Evolutionary conservation across 2,113 vertebrate species (phyloP).

Genomic region (Paramormyrops kingsleyae): DNA sequence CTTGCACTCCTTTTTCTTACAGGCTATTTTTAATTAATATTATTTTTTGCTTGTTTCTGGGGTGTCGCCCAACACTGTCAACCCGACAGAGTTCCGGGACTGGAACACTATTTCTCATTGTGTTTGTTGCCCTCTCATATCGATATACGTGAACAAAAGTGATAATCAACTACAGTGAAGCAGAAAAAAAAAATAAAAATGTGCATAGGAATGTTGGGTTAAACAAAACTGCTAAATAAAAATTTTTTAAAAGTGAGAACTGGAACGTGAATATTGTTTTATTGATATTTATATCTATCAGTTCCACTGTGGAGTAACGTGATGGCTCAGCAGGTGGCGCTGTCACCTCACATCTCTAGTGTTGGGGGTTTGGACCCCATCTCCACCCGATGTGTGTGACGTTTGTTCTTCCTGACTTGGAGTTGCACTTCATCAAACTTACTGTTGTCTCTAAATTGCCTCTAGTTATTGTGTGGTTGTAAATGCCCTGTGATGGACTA

Average conservation of each 20-base stretch:
- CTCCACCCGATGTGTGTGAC: not conserved
- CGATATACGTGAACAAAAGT: not conserved
- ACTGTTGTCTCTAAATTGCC: not conserved
- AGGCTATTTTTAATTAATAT: not conserved
- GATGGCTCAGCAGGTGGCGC: not conserved
- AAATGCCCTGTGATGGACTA: not conserved
- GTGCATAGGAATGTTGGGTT: not conserved
- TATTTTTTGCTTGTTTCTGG: not conserved
- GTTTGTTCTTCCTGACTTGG: not conserved
- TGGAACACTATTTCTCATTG: not conserved
- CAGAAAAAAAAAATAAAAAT: not conserved
- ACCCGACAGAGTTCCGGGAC: not conserved
- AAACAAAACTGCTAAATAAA: constrained; percentile 14
- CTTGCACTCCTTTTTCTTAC: not conserved
- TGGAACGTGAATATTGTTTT: not conserved
- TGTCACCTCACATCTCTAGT: not conserved
- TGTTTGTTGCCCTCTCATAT: not conserved
- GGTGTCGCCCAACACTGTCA: not conserved
- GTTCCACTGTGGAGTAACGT: not conserved
- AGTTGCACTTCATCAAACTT: not conserved
- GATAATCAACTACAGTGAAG: not conserved
- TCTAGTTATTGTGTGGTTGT: not conserved
- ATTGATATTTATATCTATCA: not conserved
- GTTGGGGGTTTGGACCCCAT: not conserved
- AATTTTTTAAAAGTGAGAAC: not conserved